Conservation (phyloP, 2,888 invertebrate genomes). For the Drosophila eohydei region DNA sequence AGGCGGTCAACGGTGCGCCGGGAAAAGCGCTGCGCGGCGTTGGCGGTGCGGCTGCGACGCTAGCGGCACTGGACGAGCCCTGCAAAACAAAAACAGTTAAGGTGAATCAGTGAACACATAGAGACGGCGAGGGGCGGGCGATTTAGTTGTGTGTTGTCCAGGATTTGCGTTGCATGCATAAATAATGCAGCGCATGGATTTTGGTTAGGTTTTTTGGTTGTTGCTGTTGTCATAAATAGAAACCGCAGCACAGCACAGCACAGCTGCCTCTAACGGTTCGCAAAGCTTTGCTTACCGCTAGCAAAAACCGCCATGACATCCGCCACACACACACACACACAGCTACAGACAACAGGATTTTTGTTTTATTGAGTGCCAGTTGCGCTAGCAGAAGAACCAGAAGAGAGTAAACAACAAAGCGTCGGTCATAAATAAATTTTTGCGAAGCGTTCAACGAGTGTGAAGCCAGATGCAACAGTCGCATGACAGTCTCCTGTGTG, state of each 20-base stretch:
- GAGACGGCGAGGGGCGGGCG: neutral
- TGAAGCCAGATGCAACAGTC: conserved; percentile 34
- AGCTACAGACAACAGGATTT: conserved; percentile 15
- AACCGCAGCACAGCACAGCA: conserved; percentile 54
- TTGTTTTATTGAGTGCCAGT: conserved; percentile 64
- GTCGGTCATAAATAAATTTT: conserved; percentile 48
- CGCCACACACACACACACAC: conserved; percentile 38
- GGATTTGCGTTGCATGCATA: conserved; percentile 47
- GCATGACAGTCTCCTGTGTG: neutral
- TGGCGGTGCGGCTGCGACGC: conserved; percentile 82
- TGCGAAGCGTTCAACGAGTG: conserved; percentile 8
- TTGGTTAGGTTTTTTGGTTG: conserved; percentile 15
- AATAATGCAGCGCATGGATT: conserved; percentile 49
- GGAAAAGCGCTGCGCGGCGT: conserved; percentile 84
- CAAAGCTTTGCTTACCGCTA: conserved; percentile 62
- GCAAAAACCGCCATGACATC: conserved; percentile 64
- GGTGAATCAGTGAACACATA: neutral
- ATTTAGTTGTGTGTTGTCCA: neutral
- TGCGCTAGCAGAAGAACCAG: conserved; percentile 17
- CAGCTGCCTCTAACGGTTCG: conserved; percentile 53
- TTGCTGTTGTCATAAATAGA: conserved; percentile 53
- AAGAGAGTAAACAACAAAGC: conserved; percentile 19
- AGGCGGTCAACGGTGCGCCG: conserved; percentile 85
- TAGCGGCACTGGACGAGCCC: conserved; percentile 78
- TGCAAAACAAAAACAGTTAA: conserved; percentile 26